Base-by-base conservation (phyloP, 2,888 invertebrate species). In the Ennomos fuscantarius region DNA sequence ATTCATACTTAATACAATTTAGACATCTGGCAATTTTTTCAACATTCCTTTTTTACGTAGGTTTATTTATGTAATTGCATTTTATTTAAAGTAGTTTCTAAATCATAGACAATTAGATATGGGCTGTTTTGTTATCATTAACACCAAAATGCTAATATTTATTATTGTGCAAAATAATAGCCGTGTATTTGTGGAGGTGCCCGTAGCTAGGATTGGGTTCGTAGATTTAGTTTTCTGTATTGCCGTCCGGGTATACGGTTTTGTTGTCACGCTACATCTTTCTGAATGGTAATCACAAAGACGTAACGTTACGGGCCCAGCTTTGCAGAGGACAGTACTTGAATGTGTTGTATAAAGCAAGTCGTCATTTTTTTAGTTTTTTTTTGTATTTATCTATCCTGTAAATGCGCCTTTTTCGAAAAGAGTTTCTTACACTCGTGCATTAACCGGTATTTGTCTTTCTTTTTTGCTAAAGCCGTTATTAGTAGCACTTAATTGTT, bases 81-180 rank as follows among this genome's bases (percentile, higher is more conserved):
- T 82, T 81, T 78, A 79, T 82, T 82, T 78, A 74, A 78, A 70
- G 84, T 86, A 80, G 72, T 64, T 69, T 68, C 54, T 59, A 66
- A 73, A 72, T 78, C 76, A 82, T 86, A 85, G 85, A 81, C 73
- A 75, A 79, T 72, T 87, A 87, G 87, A 78, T 69, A 82, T 82
- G 87, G 87, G 87, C 88, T 89, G 88, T 84, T 86, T 84, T 64
- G 42, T 45, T 54, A 56, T 62, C 55, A 65, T 59, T 63, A 63
- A 65, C 65, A 67, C 67, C 50, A 46, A 61, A 54, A 62, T 62
- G 67, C 67, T 67, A 67, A 64, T 67, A 62, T 49, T 62, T 60
- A 63, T 58, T 61, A 61, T 60, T 67, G 58, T 70, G 68, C 58
- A 70, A 72, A 68, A 60, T 70, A 66, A 69, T 64, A 60, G 49